Evolutionary conservation across 1,140 invertebrate species (phyloP).

Genomic region (Drosophila fuyamai): DNA sequence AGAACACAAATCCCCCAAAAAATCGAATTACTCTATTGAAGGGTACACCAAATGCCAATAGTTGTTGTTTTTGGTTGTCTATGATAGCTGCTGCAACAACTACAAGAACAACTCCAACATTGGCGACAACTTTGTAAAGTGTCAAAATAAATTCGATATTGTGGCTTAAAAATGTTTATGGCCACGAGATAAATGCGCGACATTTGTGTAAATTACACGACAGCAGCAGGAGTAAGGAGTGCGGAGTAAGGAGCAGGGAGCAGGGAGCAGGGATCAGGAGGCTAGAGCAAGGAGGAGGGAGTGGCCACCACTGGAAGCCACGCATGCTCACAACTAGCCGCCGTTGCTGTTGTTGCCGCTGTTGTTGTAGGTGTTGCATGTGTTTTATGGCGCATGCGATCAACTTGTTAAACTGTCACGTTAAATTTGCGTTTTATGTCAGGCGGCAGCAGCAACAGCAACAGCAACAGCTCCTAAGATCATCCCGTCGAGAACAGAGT

Average conservation of each 20-base stretch:
- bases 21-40: constrained; percentile 19
- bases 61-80: constrained; percentile 41
- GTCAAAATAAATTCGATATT: constrained; percentile 84
- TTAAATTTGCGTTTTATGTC: constrained; percentile 83
- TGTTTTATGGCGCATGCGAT: constrained; percentile 82
- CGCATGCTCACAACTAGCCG: constrained; percentile 59
- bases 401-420: constrained; percentile 81
- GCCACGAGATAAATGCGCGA: constrained; percentile 77
- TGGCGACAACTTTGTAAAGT: constrained; percentile 81
- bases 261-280: constrained; percentile 15
- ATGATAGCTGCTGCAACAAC: constrained; percentile 57
- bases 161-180: constrained; percentile 83
- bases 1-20: neutral
- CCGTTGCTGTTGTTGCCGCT: constrained; percentile 49
- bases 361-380: constrained; percentile 78
- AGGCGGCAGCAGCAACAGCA: constrained; percentile 38
- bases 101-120: constrained; percentile 53
- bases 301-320: constrained; percentile 65
- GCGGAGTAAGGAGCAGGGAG: constrained; percentile 15
- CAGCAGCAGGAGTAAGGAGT: constrained; percentile 51
- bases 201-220: constrained; percentile 83
- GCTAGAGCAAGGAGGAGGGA: constrained; percentile 18
- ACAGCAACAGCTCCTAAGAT: constrained; percentile 19
- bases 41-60: constrained; percentile 46
- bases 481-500: constrained; percentile 45